Percentiles rank a stretch among this genome's conserved stretches.
Evolutionary conservation across 2,113 vertebrate genomes (phyloP).

Genomic region (Pygoscelis antarcticus): DNA sequence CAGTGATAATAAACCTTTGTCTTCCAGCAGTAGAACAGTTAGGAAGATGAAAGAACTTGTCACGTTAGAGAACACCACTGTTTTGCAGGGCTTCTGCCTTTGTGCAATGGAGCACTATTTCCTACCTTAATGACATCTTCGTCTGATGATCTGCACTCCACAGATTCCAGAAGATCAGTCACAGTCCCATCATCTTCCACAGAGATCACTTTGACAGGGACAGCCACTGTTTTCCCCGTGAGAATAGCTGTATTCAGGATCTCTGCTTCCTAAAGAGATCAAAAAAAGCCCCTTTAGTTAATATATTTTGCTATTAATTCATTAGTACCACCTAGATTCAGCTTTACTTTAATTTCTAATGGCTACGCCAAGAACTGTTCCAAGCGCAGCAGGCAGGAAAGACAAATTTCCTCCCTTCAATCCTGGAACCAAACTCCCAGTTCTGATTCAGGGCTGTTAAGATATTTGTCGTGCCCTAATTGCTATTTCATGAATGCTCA

Average conservation of each 20-base stretch:
- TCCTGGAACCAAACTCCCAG: background rate
- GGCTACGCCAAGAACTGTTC: background rate
- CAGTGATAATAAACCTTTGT: background rate
- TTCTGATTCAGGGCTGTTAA: background rate
- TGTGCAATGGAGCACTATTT: background rate
- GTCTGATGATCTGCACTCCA: conserved; percentile 85
- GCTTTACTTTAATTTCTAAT: background rate
- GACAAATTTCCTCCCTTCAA: background rate
- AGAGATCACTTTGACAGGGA: conserved; percentile 86
- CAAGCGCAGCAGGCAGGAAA: background rate
- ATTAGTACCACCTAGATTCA: background rate
- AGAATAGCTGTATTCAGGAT: conserved; percentile 92
- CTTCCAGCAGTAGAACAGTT: background rate
- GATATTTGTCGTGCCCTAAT: background rate
- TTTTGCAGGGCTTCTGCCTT: background rate
- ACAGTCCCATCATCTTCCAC: conserved; percentile 82
- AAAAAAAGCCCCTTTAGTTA: background rate
- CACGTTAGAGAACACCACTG: background rate
- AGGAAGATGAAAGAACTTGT: background rate
- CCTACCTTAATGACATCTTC: conserved; percentile 90
- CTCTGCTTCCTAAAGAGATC: conserved; percentile 74
- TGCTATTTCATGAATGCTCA: background rate
- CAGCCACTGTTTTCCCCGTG: conserved; percentile 83
- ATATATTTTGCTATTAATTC: background rate
- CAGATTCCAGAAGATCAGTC: conserved; percentile 78